Conservation (phyloP, 2,888 invertebrate species). For the Andrena chrysosceles region DNA sequence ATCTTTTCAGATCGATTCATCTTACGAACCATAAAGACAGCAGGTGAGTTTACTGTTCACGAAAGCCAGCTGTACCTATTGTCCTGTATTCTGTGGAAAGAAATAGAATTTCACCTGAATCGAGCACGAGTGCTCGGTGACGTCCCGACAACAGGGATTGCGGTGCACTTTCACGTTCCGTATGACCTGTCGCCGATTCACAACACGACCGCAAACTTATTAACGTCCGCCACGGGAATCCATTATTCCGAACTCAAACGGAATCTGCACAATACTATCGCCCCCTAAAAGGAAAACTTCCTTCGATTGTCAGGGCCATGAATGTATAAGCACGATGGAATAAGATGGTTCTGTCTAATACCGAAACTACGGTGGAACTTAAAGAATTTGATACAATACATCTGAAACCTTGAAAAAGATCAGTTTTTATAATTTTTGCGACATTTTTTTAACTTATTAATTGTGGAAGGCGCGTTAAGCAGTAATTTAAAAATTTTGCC, state of each 20-base stretch:
- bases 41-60: constrained; percentile 6
- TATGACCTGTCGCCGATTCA: constrained; percentile 63
- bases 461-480: no score
- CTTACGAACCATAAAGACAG: not conserved
- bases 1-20: not conserved
- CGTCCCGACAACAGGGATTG: constrained; percentile 45
- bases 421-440: no score
- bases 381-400: no score
- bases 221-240: constrained; percentile 65
- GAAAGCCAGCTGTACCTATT: constrained; percentile 10
- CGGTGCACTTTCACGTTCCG: constrained; percentile 68
- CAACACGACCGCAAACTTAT: constrained; percentile 72
- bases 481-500: no score
- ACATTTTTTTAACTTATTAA: no score
- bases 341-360: no score
- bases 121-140: constrained; percentile 35
- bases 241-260: constrained; percentile 39
- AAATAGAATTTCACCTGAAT: constrained; percentile 59
- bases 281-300: constrained; percentile 48
- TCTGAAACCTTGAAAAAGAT: no score
- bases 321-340: no score
- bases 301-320: constrained; percentile 26
- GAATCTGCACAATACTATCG: constrained; percentile 24
- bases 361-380: no score
- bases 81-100: constrained; percentile 22